Evolutionary conservation across 2,888 invertebrate genomes (phyloP).

Genomic region (Hofmannophila pseudospretella): DNA sequence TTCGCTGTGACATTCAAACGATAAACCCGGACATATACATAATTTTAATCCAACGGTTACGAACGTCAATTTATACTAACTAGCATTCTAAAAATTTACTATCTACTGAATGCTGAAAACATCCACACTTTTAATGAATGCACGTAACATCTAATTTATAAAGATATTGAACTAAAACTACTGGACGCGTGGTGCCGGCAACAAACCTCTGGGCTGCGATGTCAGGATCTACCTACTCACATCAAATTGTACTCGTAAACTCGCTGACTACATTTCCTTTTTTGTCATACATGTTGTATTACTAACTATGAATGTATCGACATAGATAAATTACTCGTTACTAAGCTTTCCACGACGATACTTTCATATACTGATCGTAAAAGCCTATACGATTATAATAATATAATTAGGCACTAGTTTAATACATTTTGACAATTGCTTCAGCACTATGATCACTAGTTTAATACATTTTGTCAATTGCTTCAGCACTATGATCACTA

Average conservation of each 20-base stretch:
- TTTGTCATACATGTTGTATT: no score
- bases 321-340: no score
- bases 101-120: constrained; percentile 70
- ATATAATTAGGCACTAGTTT: no score
- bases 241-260: neutral
- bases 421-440: no score
- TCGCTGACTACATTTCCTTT: no score
- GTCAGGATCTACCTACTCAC: constrained; percentile 24
- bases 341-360: no score
- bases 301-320: no score
- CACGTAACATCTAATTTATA: constrained; percentile 68
- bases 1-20: neutral
- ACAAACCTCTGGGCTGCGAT: constrained; percentile 44
- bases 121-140: constrained; percentile 63
- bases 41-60: constrained; percentile 31
- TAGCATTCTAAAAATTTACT: constrained; percentile 77
- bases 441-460: no score
- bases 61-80: constrained; percentile 71
- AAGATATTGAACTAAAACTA: constrained; percentile 70
- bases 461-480: no score
- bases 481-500: no score
- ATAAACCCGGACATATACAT: neutral
- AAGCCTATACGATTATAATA: no score
- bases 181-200: constrained; percentile 52
- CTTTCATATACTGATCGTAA: no score